Evolutionary conservation across 2,113 vertebrate genomes (phyloP), one percentile per base, ranked within the genome.

Genomic region (Erythrocercus mccallii): DNA sequence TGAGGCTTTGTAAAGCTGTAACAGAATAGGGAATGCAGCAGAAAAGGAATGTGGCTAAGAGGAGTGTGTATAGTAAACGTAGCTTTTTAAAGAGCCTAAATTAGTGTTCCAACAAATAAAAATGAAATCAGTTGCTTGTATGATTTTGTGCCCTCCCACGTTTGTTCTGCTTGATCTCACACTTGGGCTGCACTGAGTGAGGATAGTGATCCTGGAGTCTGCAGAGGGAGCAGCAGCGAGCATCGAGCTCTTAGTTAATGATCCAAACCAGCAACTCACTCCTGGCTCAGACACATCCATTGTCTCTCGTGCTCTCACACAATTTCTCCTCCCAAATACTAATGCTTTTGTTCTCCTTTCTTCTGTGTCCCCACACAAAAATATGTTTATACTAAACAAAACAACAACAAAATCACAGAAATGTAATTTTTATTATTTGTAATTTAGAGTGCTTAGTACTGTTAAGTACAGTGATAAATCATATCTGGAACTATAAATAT

Each of bases 211-310:
- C 57, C 78, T 77, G 69, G 60, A 66, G 37, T 30, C 87, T 62
- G 68, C 53, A 19, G 48, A 30, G 54, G 54, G 89, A 93, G 87
- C 81, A 79, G 89, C 15, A 53, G 22, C 4, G 14, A 91, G 80
- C 58, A 15, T 23, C 1, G 33, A 81, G 44, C 86, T 71, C 24
- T 79, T 51, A 57, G 85, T 70, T 96, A 81, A 83, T 62, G 93
- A 87, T 82, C 92, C 88, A 80, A 72, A 91, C 7, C 86, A 69
- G 66, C 90, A 80, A 30, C 84, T 84, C 22, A 5, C 28, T 92
- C 74, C 84, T 95, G 91, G 78, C 93, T 88, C 71, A 85, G 27
- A n/a, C 80, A 62, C 71, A 66, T 25, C 87, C 74, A 71, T 95
- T 93, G 87, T 96, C 85, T 91, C 68, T 64, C 7, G 3, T 13